These are phyloP conservation scores for Catocala fraxini DNA, from an alignment of 2,888 invertebrate genomes.

Conservation along the genomic window DNA sequence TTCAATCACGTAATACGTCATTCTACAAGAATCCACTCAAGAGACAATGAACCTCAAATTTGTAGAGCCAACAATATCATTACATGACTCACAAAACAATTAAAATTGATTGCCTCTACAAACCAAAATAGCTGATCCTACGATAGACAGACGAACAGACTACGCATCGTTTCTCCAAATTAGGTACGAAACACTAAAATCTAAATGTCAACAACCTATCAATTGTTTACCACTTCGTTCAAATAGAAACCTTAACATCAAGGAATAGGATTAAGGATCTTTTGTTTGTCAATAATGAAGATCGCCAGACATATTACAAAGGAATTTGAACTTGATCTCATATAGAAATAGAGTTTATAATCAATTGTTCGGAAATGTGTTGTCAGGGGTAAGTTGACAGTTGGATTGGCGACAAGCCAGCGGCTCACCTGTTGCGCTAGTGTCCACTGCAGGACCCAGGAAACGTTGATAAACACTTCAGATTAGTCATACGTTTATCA, in stretches of 20 bases:
- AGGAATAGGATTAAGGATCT: constrained; percentile 25
- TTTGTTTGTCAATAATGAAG: background rate
- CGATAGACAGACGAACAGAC: constrained; percentile 20
- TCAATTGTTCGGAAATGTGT: constrained; percentile 16
- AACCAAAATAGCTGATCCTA: constrained; percentile 13
- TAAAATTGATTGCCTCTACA: constrained; percentile 3
- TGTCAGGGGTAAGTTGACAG: constrained; percentile 31
- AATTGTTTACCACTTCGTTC: constrained; percentile 28
- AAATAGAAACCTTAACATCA: constrained; percentile 25
- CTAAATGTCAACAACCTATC: constrained; percentile 42
- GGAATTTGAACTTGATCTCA: background rate
- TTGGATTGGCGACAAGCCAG: constrained; percentile 58
- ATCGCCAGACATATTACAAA: background rate
- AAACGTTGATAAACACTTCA: constrained; percentile 51
- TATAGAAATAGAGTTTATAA: constrained; percentile 15
- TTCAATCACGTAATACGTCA: too few relatives aligned
- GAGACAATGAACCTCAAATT: too few relatives aligned
- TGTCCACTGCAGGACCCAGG: constrained; percentile 47
- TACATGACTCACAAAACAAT: constrained; percentile 5
- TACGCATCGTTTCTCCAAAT: constrained; percentile 20
- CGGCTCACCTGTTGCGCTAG: constrained; percentile 62
- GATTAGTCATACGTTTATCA: constrained; percentile 47
- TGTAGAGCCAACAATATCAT: background rate
- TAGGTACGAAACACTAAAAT: constrained; percentile 24
- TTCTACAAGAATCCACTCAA: too few relatives aligned